A percentile compares a stretch with the other conserved stretches of the same genome.
These are phyloP conservation scores for Nothura maculosa DNA, from an alignment of 2,797 vertebrate species.

Conservation along the genomic window DNA sequence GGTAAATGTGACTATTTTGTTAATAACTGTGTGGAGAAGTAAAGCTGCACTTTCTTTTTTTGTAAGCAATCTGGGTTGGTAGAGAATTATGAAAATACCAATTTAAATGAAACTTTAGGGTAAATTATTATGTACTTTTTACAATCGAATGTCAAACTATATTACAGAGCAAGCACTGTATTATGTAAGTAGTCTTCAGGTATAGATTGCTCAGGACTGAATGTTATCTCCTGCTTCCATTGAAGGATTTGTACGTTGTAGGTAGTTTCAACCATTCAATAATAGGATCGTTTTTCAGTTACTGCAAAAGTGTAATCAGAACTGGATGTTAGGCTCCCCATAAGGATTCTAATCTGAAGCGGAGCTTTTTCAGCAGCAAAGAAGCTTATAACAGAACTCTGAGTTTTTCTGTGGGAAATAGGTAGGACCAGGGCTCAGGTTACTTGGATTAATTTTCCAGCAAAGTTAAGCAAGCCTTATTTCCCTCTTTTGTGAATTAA, in stretches of 20 bases:
- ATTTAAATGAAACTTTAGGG: neutral
- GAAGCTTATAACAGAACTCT: neutral
- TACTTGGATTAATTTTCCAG: neutral
- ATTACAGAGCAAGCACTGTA: neutral
- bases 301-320: neutral
- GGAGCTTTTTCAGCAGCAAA: neutral
- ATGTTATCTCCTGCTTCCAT: neutral
- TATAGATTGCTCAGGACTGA: neutral
- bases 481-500: neutral
- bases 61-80: neutral
- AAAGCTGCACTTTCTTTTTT: neutral
- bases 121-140: neutral
- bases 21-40: neutral
- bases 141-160: neutral
- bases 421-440: neutral
- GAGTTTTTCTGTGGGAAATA: neutral
- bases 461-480: neutral
- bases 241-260: neutral
- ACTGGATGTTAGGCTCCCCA: neutral
- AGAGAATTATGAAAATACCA: neutral
- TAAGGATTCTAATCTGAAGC: rapidly evolving
- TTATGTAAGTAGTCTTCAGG: neutral
- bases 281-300: neutral
- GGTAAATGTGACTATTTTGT: neutral
- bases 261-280: neutral